Evolutionary conservation across 1,140 invertebrate genomes (phyloP), one percentile per base, ranked within the genome.

Genomic region (Megathymus violae): DNA sequence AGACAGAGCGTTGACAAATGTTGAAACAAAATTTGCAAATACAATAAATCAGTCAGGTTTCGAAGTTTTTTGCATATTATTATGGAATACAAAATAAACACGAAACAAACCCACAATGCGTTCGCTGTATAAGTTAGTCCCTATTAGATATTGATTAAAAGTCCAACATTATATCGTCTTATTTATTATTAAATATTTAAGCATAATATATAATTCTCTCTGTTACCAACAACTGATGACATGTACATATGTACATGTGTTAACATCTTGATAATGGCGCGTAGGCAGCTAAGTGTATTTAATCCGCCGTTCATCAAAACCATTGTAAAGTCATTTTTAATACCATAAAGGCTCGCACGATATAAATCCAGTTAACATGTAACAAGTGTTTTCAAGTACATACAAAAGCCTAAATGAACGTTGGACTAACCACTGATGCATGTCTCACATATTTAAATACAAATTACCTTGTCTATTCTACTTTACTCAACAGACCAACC

Each of bases 401-500:
- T 19, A 44, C 2, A 4, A 44, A 4, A 47, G 22, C 34, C 34
- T 16, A 10, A 9, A 50, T 34, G 47, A 70, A 47, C 50, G 59
- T 54, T 54, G 43, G 52, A 62, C 63, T 56, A n/a, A 59, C 59
- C 50, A 34, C 58, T 63, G n/a, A n/a, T 66, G 46, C 71, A 71
- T 38, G 34, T 75, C 73, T 76, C 73, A 74, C 14, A n/a, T 69
- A 66, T 68, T 63, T 64, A 59, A 58, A 76, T 79, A 78, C 67
- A 67, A 67, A 65, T 64, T 76, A 74, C 74, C 61, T 64, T 40
- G 54, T 31, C 51, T 67, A 60, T 48, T 46, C 76, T 77, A 76
- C 75, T 74, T 78, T 69, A 77, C 64, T 74, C 73, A 84, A 85
- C 76, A 74, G 68, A 80, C 71, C 74, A 62, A 76, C 77, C 76